Evolutionary conservation across 35 echinoderm and acorn worm species (phyloP), one percentile per base, ranked within the genome.

Genomic region (Apostichopus californicus): DNA sequence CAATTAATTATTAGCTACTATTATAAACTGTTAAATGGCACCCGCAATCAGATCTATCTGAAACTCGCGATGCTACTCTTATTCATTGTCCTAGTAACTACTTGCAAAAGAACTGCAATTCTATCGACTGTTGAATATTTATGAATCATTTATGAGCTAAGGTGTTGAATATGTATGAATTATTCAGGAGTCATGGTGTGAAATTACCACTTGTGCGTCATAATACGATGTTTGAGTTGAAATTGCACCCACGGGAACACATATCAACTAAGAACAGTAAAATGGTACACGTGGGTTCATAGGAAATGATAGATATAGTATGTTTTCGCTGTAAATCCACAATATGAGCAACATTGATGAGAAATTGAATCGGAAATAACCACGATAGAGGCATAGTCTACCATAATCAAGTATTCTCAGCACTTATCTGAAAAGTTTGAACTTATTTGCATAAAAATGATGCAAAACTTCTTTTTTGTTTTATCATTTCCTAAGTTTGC

Each of bases 111-210:
- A 18, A 20, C n/a, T 75, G 71, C 14, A 46, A 82, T 55, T 55
- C 80, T 82, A 82, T 75, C 80, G 80, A 57, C 55, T 82, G 80
- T 82, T 82, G 80, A 53, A 82, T 82, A 82, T 82, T 53, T 82
- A 82, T 82, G 80, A 82, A 82, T 82, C 80, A 82, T 53, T 82
- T n/a, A 82, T 82, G 25, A 82, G 55, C 80, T 9, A 82, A 53
- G 20, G 80, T 82, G 80, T 82, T 82, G 80, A 82, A 82, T 82
- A 82, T 82, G 80, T 82, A 82, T 82, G 80, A 82, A 82, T 82
- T 34, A 82, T 82, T 82, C 46, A 82, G 46, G 80, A 24, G 52
- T 52, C 80, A 5, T 53, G 80, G 80, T 82, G 80, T 82, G 80
- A 82, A 82, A 34, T 53, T 82, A 34, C 55, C 80, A 53, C 80